These are phyloP conservation scores for Brienomyrus longianalis DNA, from an alignment of 2,113 vertebrate genomes.

Conservation along the genomic window DNA sequence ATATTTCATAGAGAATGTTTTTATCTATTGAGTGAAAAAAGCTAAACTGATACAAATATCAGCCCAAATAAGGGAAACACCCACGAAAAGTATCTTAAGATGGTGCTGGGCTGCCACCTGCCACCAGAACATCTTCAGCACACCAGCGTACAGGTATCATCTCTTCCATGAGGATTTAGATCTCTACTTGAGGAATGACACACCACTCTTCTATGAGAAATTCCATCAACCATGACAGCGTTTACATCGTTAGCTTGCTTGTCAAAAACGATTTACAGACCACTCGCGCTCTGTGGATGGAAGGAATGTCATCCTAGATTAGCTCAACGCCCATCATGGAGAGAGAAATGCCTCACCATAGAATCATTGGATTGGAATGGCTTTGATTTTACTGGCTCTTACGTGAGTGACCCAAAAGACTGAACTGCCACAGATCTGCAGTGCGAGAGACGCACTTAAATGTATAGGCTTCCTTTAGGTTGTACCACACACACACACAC, in stretches of 20 bases:
- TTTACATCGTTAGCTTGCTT: background rate
- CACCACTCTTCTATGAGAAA: background rate
- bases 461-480: background rate
- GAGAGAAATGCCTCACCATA: background rate
- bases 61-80: background rate
- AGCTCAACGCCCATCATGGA: background rate
- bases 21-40: background rate
- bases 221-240: background rate
- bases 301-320: background rate
- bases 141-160: background rate
- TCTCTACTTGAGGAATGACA: background rate
- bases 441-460: background rate
- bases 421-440: background rate
- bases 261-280: background rate
- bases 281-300: background rate
- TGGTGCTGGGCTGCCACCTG: background rate
- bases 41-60: background rate
- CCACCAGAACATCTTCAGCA: background rate
- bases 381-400: background rate
- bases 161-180: background rate
- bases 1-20: background rate
- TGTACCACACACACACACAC: background rate
- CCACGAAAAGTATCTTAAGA: background rate
- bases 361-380: background rate
- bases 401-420: background rate